phyloP scores from a whole-genome alignment of 2,113 vertebrate genomes.

The Geococcyx californianus region DNA sequence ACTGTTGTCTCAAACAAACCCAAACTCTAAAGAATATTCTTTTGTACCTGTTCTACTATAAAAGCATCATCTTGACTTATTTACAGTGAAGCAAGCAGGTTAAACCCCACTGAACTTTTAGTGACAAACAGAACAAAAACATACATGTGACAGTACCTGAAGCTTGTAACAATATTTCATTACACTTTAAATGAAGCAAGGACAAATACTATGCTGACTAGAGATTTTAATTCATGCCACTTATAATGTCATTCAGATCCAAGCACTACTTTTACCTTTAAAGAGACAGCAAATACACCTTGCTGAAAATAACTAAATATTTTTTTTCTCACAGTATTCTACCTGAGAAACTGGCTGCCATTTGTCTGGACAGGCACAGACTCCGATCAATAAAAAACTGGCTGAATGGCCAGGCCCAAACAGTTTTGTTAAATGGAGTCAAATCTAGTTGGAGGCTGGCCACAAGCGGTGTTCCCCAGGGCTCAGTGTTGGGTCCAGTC shows the following conservation, averaged over 20 bases:
- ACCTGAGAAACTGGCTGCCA: too few relatives aligned
- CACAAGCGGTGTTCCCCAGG: too few relatives aligned
- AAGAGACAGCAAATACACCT: background rate
- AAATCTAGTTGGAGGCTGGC: too few relatives aligned
- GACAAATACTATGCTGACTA: background rate
- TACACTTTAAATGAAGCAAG: fast-evolving
- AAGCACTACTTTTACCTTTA: background rate
- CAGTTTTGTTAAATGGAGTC: too few relatives aligned
- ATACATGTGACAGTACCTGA: fast-evolving
- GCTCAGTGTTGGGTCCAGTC: too few relatives aligned
- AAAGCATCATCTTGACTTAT: background rate
- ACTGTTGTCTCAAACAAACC: background rate
- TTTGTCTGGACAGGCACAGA: too few relatives aligned
- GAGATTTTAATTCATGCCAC: background rate
- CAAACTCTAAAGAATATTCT: background rate
- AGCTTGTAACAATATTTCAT: background rate
- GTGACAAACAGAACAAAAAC: fast-evolving
- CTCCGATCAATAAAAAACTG: too few relatives aligned
- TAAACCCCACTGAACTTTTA: background rate
- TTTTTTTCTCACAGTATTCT: too few relatives aligned
- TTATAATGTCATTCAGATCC: fast-evolving
- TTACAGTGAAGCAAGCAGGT: background rate
- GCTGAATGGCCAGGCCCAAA: too few relatives aligned
- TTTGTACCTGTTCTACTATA: background rate
- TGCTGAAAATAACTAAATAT: too few relatives aligned